These are phyloP conservation scores for Syrista parreyssii DNA, from an alignment of 2,888 invertebrate species.

Conservation along the genomic window DNA sequence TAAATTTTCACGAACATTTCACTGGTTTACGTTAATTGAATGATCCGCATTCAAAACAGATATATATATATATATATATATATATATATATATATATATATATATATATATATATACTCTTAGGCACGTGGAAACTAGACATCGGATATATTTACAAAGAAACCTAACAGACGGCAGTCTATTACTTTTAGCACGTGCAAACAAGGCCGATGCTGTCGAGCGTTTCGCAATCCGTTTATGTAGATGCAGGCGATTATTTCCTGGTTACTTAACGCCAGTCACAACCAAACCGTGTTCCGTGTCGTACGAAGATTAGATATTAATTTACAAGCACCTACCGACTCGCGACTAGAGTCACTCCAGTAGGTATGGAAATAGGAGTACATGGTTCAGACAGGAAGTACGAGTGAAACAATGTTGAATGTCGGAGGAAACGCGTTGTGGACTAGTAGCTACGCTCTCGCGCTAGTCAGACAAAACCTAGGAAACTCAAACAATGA, in stretches of 20 bases:
- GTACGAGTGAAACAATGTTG: slow-evolving; percentile 1
- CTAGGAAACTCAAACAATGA: slow-evolving; percentile 21
- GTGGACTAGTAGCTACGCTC: not conserved
- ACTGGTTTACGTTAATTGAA: not conserved
- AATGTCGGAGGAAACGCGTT: slow-evolving; percentile 14
- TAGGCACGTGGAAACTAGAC: not conserved
- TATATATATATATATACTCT: not conserved
- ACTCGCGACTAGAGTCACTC: slow-evolving; percentile 19
- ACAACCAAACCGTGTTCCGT: slow-evolving; percentile 10
- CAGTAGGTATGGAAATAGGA: slow-evolving; percentile 38
- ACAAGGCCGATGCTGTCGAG: slow-evolving; percentile 8
- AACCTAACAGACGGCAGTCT: not conserved
- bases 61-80: too few species aligned
- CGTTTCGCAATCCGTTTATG: slow-evolving; percentile 39
- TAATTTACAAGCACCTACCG: slow-evolving; percentile 39
- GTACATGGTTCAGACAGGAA: slow-evolving; percentile 25
- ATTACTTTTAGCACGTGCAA: not conserved
- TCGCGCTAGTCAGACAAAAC: not conserved
- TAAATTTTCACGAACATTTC: not conserved
- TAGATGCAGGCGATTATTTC: slow-evolving; percentile 44
- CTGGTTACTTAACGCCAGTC: slow-evolving; percentile 35
- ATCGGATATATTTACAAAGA: not conserved
- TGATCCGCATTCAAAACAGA: not conserved
- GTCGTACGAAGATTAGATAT: slow-evolving; percentile 43
- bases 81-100: not conserved